Evolutionary conservation across 2,113 vertebrate species (phyloP).

Genomic region (Periophthalmodon schlosseri): DNA sequence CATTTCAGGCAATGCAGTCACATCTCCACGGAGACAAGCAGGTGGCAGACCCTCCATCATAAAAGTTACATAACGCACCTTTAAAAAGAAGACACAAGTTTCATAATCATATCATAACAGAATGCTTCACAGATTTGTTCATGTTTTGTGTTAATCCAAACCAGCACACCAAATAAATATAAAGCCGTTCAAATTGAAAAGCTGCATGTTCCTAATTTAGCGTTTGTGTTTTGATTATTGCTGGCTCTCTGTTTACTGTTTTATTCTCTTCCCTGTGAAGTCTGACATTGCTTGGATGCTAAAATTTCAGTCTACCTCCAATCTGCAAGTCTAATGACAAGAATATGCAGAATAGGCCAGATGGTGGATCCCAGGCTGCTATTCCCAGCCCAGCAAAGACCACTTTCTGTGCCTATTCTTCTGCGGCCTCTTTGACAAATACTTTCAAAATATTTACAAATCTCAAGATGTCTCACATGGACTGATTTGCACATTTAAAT

Average conservation of each 20-base stretch:
- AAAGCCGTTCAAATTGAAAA: slow-evolving; percentile 16
- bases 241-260: slow-evolving; percentile 28
- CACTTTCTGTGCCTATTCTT: slow-evolving; percentile 53
- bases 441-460: slow-evolving; percentile 63
- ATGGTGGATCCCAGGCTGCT: slow-evolving; percentile 63
- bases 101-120: neutral
- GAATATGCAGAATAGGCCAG: slow-evolving; percentile 69
- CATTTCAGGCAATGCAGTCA: neutral
- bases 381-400: slow-evolving; percentile 60
- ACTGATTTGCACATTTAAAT: slow-evolving; percentile 48
- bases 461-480: slow-evolving; percentile 55
- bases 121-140: neutral
- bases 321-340: slow-evolving; percentile 75
- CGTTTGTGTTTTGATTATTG: slow-evolving; percentile 28
- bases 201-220: slow-evolving; percentile 30
- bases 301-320: slow-evolving; percentile 56
- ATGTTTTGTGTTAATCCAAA: neutral
- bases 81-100: neutral
- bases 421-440: slow-evolving; percentile 52
- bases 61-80: neutral
- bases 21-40: neutral
- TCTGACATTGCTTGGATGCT: slow-evolving; percentile 50
- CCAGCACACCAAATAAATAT: slow-evolving; percentile 5
- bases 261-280: slow-evolving; percentile 49
- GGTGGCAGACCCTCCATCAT: neutral